A percentile compares a stretch with the other conserved stretches of the same genome.
phyloP scores from a whole-genome alignment of 2,797 vertebrate genomes.

The Catostomus latipinnis region DNA sequence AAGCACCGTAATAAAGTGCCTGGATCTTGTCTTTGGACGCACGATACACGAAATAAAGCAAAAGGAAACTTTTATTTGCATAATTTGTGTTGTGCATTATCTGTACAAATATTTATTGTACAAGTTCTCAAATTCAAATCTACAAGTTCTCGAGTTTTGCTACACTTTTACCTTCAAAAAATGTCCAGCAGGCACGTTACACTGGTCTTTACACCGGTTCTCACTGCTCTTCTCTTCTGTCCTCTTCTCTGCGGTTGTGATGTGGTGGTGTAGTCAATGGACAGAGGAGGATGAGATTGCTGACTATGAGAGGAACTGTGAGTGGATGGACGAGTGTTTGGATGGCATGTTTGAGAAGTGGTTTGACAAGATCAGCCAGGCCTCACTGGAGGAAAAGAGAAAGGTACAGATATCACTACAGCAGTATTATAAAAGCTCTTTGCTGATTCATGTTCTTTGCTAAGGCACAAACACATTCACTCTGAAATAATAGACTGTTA shows the following conservation, averaged over 20 bases:
- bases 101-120: too few relatives aligned
- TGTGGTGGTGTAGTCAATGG: constrained; percentile 82
- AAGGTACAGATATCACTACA: constrained; percentile 79
- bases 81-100: too few relatives aligned
- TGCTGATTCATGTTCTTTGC: neutral
- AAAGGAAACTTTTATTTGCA: too few relatives aligned
- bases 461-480: neutral
- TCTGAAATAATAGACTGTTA: neutral
- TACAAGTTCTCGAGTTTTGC: too few relatives aligned
- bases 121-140: too few relatives aligned
- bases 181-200: too few relatives aligned
- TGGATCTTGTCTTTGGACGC: too few relatives aligned
- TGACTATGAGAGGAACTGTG: constrained; percentile 94
- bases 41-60: too few relatives aligned
- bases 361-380: constrained; percentile 95
- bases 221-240: neutral
- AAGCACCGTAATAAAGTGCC: too few relatives aligned
- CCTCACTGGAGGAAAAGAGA: constrained; percentile 90
- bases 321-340: constrained; percentile 98
- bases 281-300: constrained; percentile 96
- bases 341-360: constrained; percentile 97
- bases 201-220: neutral
- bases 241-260: constrained; percentile 41
- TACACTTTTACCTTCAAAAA: too few relatives aligned
- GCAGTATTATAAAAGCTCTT: neutral